These are phyloP conservation scores for Loripinus fragilis DNA, from an alignment of 2,888 invertebrate genomes.

Conservation along the genomic window DNA sequence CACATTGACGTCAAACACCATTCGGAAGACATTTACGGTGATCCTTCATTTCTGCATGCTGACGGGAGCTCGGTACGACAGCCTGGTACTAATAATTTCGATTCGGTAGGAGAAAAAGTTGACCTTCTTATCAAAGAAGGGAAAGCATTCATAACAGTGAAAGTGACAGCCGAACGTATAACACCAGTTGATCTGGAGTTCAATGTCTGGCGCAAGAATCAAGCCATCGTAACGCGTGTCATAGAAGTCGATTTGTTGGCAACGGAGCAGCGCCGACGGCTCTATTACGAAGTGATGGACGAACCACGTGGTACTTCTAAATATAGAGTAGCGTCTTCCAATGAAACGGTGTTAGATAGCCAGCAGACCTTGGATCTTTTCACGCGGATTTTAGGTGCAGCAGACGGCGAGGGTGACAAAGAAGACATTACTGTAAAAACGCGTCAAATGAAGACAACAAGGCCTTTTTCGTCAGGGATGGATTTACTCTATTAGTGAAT, in stretches of 20 bases:
- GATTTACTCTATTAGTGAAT: constrained; percentile 72
- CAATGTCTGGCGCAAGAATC: constrained; percentile 82
- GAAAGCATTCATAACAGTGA: constrained; percentile 78
- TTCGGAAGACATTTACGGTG: constrained; percentile 77
- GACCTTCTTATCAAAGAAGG: constrained; percentile 75
- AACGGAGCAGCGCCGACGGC: constrained; percentile 78
- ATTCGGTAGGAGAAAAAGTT: constrained; percentile 76
- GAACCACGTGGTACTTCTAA: constrained; percentile 42
- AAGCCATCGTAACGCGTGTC: constrained; percentile 81
- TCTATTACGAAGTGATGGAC: constrained; percentile 79
- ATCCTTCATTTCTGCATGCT: constrained; percentile 74
- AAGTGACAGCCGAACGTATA: constrained; percentile 81
- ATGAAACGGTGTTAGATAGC: constrained; percentile 75
- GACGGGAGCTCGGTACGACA: constrained; percentile 62
- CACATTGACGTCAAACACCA: constrained; percentile 77
- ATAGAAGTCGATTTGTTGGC: constrained; percentile 82
- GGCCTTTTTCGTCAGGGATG: constrained; percentile 60
- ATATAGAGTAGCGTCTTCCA: constrained; percentile 33
- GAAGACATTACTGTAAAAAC: constrained; percentile 72
- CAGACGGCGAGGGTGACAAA: constrained; percentile 78
- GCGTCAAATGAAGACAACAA: constrained; percentile 57
- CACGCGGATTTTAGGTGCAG: constrained; percentile 80
- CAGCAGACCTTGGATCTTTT: constrained; percentile 81
- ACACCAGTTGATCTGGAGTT: constrained; percentile 80
- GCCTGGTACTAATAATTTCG: constrained; percentile 73